Evolutionary conservation across 2,888 invertebrate genomes (phyloP).

Genomic region (Heliconius charithonia): DNA sequence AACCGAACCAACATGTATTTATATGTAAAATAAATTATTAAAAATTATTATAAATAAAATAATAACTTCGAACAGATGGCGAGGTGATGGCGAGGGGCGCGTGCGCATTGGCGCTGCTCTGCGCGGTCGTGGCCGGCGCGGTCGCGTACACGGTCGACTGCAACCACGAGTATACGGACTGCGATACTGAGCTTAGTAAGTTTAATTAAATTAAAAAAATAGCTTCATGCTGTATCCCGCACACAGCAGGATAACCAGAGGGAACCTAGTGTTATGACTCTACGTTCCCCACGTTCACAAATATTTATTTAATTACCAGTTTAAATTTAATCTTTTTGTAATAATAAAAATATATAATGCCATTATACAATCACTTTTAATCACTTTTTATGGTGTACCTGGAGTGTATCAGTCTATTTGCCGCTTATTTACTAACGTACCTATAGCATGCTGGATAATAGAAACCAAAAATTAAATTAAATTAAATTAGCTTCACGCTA

Average conservation of each 20-base stretch:
- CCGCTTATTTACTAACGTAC: too few relatives aligned
- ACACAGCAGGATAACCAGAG: too few relatives aligned
- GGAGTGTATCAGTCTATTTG: too few relatives aligned
- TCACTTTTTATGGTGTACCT: too few relatives aligned
- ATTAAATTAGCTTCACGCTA: too few relatives aligned
- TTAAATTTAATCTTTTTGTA: neutral
- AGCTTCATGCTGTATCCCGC: too few relatives aligned
- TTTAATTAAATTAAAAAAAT: neutral
- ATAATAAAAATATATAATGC: too few relatives aligned
- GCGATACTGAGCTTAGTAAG: conserved; percentile 76
- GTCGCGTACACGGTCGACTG: conserved; percentile 77
- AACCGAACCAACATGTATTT: neutral
- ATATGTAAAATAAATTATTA: neutral
- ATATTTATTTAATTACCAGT: neutral
- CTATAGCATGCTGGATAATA: too few relatives aligned
- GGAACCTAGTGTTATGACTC: too few relatives aligned
- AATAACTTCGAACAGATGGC: conserved; percentile 64
- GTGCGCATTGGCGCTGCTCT: conserved; percentile 67
- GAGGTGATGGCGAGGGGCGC: conserved; percentile 55
- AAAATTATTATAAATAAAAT: conserved; percentile 12
- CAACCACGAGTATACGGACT: conserved; percentile 79
- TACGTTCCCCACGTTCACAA: too few relatives aligned
- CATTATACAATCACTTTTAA: too few relatives aligned
- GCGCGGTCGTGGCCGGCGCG: conserved; percentile 59
- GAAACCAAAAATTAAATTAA: too few relatives aligned